phyloP scores from a whole-genome alignment of 2,888 invertebrate species.

The Tenthredo livida region DNA sequence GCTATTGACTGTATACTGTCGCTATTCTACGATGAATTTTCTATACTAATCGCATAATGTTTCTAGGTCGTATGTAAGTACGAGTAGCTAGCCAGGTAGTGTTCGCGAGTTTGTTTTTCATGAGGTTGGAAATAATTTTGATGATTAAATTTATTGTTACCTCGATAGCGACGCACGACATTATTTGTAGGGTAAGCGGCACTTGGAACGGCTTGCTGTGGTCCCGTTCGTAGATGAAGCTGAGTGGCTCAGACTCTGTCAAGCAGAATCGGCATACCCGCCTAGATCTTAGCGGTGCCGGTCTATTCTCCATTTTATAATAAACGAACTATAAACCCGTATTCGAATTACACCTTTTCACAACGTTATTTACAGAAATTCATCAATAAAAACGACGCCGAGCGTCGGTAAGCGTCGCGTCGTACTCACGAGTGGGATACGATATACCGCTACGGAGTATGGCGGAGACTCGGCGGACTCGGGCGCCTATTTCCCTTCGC shows the following conservation, averaged over 20 bases:
- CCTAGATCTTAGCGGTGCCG: slow-evolving; percentile 82
- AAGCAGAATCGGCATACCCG: slow-evolving; percentile 89
- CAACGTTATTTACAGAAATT: slow-evolving; percentile 59
- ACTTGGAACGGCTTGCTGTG: slow-evolving; percentile 82
- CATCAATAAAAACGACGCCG: slow-evolving; percentile 71
- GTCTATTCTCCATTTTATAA: slow-evolving; percentile 82
- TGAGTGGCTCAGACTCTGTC: slow-evolving; percentile 82
- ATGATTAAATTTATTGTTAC: slow-evolving; percentile 80
- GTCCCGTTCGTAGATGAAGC: slow-evolving; percentile 84
- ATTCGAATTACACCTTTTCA: slow-evolving; percentile 46
- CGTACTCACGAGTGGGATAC: slow-evolving; percentile 68
- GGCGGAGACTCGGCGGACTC: slow-evolving; percentile 67
- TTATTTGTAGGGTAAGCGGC: slow-evolving; percentile 86
- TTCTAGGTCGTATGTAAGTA: slow-evolving; percentile 11
- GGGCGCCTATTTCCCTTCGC: slow-evolving; percentile 63
- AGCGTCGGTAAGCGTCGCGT: slow-evolving; percentile 76
- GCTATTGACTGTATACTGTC: slow-evolving; percentile 55
- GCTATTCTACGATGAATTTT: slow-evolving; percentile 18
- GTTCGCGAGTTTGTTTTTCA: too few species aligned
- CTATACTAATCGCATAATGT: background rate
- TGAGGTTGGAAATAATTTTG: too few species aligned
- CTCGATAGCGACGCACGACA: slow-evolving; percentile 89
- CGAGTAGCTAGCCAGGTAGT: too few species aligned
- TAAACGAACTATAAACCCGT: background rate
- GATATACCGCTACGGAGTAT: slow-evolving; percentile 74